Evolutionary conservation across 2,113 vertebrate genomes (phyloP).

Genomic region (Cyprinodon brontotheroides): DNA sequence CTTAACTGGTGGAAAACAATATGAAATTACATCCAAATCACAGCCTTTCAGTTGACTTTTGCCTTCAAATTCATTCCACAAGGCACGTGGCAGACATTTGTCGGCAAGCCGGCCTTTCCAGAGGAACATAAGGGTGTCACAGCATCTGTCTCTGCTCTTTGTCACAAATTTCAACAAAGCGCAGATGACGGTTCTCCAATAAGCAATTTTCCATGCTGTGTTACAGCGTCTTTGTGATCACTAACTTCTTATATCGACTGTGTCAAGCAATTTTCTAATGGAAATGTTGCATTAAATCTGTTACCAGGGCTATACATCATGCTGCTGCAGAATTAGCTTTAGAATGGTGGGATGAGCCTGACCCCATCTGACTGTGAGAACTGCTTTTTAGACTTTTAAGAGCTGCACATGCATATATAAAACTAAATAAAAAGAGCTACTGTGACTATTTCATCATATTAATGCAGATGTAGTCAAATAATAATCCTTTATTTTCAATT

Average conservation of each 20-base stretch:
- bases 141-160: conserved; percentile 27
- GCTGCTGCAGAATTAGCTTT: conserved; percentile 44
- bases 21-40: conserved; percentile 45
- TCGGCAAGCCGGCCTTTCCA: neutral
- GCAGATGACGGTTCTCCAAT: conserved; percentile 73
- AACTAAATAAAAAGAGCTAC: neutral
- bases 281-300: conserved; percentile 76
- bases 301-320: conserved; percentile 53
- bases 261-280: conserved; percentile 80
- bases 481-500: too few relatives aligned
- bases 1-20: conserved; percentile 11
- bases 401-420: neutral
- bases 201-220: conserved; percentile 69
- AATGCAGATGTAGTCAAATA: too few relatives aligned
- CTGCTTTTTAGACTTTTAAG: conserved; percentile 17
- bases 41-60: conserved; percentile 31
- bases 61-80: conserved; percentile 23
- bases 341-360: conserved; percentile 19
- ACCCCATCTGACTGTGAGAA: neutral
- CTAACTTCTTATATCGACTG: conserved; percentile 70
- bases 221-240: conserved; percentile 69
- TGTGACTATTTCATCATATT: neutral
- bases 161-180: conserved; percentile 63
- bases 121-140: neutral
- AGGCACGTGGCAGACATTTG: neutral